Conservation (phyloP, 2,888 invertebrate genomes). For the Lithophane semibrunnea region DNA sequence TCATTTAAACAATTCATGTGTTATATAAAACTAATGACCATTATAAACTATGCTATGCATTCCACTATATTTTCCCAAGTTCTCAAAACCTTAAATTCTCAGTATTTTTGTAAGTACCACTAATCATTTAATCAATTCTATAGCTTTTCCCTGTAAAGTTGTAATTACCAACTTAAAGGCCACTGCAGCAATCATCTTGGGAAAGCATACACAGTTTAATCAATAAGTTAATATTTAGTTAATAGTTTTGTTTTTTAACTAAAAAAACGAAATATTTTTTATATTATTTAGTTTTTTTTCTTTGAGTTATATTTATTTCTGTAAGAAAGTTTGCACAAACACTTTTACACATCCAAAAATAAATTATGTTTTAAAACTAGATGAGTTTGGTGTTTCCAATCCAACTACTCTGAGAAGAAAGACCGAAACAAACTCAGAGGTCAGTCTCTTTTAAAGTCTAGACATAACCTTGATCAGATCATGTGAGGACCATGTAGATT, state of each 20-base stretch:
- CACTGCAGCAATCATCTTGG: neutral
- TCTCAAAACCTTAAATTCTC: slow-evolving; percentile 8
- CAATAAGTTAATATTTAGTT: neutral
- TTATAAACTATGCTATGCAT: neutral
- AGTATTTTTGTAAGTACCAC: slow-evolving; percentile 4
- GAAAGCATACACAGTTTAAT: neutral
- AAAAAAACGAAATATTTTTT: too few species aligned
- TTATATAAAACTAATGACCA: neutral
- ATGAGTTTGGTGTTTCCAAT: neutral
- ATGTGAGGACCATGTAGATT: neutral
- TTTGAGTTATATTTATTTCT: neutral
- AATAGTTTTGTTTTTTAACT: too few species aligned
- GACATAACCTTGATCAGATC: neutral
- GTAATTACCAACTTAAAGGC: neutral
- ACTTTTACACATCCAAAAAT: neutral
- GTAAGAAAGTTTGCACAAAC: neutral
- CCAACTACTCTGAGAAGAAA: neutral
- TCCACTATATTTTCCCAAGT: slow-evolving; percentile 10
- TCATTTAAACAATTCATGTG: neutral
- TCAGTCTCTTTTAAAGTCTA: neutral
- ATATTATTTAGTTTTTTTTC: too few species aligned
- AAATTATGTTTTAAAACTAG: neutral
- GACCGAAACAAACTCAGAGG: neutral
- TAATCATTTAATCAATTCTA: slow-evolving; percentile 13
- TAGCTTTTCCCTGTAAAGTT: neutral